Conservation (phyloP, 92 coral and sea anemone genomes). For the Hydrozoanthus gracilis region DNA sequence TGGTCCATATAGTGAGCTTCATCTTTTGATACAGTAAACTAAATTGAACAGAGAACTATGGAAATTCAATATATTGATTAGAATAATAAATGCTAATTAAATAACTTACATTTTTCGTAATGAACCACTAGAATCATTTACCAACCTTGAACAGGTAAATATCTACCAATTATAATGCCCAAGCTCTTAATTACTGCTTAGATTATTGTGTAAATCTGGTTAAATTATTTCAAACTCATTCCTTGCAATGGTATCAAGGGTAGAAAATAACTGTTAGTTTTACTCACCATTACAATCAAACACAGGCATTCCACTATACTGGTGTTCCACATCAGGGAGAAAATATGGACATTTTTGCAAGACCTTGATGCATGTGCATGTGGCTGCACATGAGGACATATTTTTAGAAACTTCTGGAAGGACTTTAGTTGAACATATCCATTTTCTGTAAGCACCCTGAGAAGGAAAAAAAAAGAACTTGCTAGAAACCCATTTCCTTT, state of each 20-base stretch:
- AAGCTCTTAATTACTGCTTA: background rate
- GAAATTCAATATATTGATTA: too few relatives aligned
- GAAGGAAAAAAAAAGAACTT: constrained; percentile 18
- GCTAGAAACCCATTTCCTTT: constrained; percentile 11
- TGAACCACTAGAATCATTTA: too few relatives aligned
- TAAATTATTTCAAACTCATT: background rate
- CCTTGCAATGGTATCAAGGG: background rate
- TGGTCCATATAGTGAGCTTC: too few relatives aligned
- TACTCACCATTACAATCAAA: constrained; percentile 36
- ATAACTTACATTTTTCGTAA: too few relatives aligned
- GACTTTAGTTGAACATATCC: constrained; percentile 28
- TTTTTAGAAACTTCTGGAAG: constrained; percentile 44
- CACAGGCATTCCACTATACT: constrained; percentile 42
- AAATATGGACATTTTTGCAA: constrained; percentile 37
- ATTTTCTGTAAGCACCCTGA: constrained; percentile 36
- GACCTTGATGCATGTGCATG: constrained; percentile 18
- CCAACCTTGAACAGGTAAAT: too few relatives aligned
- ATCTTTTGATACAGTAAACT: too few relatives aligned
- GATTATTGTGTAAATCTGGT: background rate
- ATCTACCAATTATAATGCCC: too few relatives aligned
- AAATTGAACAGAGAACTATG: too few relatives aligned
- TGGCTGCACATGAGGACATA: constrained; percentile 9
- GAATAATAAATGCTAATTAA: too few relatives aligned
- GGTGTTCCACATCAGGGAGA: constrained; percentile 28
- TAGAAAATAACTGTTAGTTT: background rate